Evolutionary conservation across 2,797 vertebrate genomes (phyloP), one percentile per base, ranked within the genome.

Genomic region (Myoxocephalus aenaeus): DNA sequence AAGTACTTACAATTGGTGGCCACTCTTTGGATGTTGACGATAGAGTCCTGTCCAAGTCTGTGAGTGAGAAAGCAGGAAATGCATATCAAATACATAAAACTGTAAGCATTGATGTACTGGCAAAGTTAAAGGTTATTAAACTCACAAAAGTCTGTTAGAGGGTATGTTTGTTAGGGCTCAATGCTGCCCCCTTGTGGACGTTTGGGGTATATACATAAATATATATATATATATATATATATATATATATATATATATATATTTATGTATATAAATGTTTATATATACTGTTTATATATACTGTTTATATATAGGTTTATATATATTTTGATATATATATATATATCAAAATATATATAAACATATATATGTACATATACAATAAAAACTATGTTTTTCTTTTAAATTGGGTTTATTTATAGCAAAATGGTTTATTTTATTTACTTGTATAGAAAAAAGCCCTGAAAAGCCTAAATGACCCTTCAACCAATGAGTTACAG

Each of bases 31-130:
- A 95, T 81, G 75, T 15, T 92, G 54, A 88, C 4, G 36, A 88
- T 0, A 15, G 83, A 74, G 1, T 87, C 36, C 4, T 87, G 83
- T 59, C 79, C 90, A 78, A 92, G 36, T 80, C 94, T 95, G 85
- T 69, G 0, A 36, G 42, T 1, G 57, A 90, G 64, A 86, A 83
- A 75, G 6, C 5, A 71, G 22, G 27, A 76, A 70, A 56, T 17
- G 42, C 3, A 57, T 25, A n/a, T 53, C 7, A 57, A 54, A 42
- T 38, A 67, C 14, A 42, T 13, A 18, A 5, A 13, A 38, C 0
- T 20, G 0, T 76, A 22, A 78, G 32, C 7, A 61, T 0, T 38
- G 15, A 70, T 70, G 17, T 13, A 51, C 22, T 32, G 13, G 50
- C n/a, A 65, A 70, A 51, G 1, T 18, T 32, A 38, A 34, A 9